Conservation (phyloP, 2,113 vertebrate genomes). For the Neofelis nebulosa region DNA sequence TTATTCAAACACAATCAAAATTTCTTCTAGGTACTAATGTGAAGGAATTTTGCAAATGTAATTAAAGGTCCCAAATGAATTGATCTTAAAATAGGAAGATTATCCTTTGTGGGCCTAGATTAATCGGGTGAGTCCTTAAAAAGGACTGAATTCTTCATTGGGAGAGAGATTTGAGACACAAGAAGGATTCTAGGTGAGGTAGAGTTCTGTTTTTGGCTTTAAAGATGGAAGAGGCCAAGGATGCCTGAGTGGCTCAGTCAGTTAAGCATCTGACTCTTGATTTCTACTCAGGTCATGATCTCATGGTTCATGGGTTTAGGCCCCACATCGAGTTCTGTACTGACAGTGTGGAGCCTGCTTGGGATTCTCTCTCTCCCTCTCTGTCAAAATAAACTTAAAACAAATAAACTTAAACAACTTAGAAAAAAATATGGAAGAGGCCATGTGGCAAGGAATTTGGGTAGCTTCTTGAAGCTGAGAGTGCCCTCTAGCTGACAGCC, state of each 20-base stretch:
- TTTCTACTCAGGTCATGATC: too few species aligned
- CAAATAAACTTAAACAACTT: too few species aligned
- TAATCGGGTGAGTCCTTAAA: neutral
- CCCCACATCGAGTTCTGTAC: too few species aligned
- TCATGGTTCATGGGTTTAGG: too few species aligned
- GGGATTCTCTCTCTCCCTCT: too few species aligned
- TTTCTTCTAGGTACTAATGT: neutral
- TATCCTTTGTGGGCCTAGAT: neutral
- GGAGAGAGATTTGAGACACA: neutral
- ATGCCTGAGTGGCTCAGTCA: too few species aligned
- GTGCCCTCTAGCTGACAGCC: neutral
- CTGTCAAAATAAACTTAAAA: too few species aligned
- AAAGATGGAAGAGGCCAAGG: neutral
- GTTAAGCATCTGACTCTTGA: too few species aligned
- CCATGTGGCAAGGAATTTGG: neutral
- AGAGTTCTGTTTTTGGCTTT: neutral
- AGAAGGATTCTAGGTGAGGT: neutral
- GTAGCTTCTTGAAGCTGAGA: neutral
- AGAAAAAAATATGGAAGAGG: neutral
- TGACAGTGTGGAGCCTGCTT: too few species aligned
- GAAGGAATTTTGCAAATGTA: neutral
- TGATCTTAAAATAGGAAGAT: neutral
- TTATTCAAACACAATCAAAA: neutral
- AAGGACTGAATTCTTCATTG: neutral
- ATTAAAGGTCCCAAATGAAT: neutral